Evolutionary conservation across 2,888 invertebrate species (phyloP), one percentile per base, ranked within the genome.

Genomic region (Heliconius sara): DNA sequence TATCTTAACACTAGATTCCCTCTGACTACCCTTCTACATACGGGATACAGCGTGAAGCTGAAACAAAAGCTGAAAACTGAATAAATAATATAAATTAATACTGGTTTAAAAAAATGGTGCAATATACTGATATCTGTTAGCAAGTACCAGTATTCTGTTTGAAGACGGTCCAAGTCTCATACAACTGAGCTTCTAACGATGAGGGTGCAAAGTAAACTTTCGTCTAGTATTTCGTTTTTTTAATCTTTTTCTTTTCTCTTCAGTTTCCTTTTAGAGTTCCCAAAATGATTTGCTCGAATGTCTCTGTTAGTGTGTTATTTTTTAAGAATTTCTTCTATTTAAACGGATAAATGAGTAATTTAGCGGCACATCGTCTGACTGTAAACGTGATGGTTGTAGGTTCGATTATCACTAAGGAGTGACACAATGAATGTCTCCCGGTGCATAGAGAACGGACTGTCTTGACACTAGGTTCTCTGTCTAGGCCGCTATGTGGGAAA

Each of bases 231-330:
- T 47, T 43, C 70, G 43, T 70, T 70, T 70, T 70, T 68, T 68
- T 39, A 43, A 12, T 68, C 68, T 70, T 70, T 70, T 70, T 70
- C 43, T n/a, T 70, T 70, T 70, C 70, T 47, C 25, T 70, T 43
- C 70, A 70, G 25, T 16, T 39, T 25, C 68, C 25, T 70, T 70
- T 70, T 70, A 43, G 43, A 43, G 70, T 70, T 70, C 43, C 70
- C 70, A 47, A 70, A 70, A 70, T 70, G 43, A 70, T 70, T 70
- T 70, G 70, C 70, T 47, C 43, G 70, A 70, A 70, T 39, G 39
- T 39, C 52, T 52, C 52, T 60, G 60, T 25, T 25, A 25, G 16
- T 70, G 25, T 70, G 70, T 47, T 43, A n/a, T 70, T 70, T 70
- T 70, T 43, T 12, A 25, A 47, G 43, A 16, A 9, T 70, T 16